These are phyloP conservation scores for Reinhardtius hippoglossoides DNA, from an alignment of 2,113 vertebrate genomes.

Conservation along the genomic window DNA sequence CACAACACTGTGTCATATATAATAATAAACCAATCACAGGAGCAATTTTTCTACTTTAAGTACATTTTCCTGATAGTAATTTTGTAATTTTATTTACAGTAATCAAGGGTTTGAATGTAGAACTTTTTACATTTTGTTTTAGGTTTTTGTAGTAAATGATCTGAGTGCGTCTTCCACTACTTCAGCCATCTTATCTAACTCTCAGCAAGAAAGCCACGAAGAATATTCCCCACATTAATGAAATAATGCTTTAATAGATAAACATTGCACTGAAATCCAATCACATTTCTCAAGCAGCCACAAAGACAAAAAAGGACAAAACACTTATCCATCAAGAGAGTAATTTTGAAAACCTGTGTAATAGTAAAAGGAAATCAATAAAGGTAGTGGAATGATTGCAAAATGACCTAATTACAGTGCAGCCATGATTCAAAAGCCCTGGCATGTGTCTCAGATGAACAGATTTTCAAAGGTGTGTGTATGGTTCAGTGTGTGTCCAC, in stretches of 20 bases:
- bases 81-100: not conserved
- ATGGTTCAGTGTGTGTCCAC: not conserved
- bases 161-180: not conserved
- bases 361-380: not conserved
- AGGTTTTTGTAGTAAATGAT: not conserved
- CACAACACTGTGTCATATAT: not conserved
- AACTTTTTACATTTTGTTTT: not conserved
- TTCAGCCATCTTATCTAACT: not conserved
- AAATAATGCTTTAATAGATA: constrained; percentile 3
- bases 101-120: not conserved
- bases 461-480: not conserved
- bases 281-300: not conserved
- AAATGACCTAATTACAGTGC: not conserved
- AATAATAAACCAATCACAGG: not conserved
- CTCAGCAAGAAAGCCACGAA: not conserved
- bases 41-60: not conserved
- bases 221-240: not conserved
- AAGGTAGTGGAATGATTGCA: constrained; percentile 6
- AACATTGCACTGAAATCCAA: constrained; percentile 17
- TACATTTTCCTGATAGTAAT: not conserved
- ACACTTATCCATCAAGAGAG: not conserved
- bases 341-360: constrained; percentile 4
- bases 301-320: not conserved
- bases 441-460: not conserved
- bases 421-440: constrained; percentile 1